A percentile compares a stretch with the other conserved stretches of the same genome.
Conservation (phyloP, 2,888 invertebrate genomes). For the Syrista parreyssii region DNA sequence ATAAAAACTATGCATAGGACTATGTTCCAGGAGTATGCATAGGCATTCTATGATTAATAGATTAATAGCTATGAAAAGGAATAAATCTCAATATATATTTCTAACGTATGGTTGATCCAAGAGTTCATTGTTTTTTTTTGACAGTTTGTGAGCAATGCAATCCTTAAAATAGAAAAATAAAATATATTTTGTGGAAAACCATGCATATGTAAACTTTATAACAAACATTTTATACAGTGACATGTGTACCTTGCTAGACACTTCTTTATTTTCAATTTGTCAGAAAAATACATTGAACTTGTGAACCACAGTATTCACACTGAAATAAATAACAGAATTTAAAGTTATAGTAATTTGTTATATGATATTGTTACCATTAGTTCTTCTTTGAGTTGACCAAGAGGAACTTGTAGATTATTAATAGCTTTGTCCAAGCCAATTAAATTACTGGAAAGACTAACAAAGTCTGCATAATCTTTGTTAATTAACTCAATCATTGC, state of each 20-base stretch:
- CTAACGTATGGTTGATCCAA: too few relatives aligned
- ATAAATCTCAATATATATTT: slow-evolving; percentile 14
- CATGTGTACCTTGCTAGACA: too few relatives aligned
- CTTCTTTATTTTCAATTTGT: too few relatives aligned
- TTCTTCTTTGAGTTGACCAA: slow-evolving; percentile 86
- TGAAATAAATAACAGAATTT: slow-evolving; percentile 1
- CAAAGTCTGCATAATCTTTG: slow-evolving; percentile 97
- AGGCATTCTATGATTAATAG: too few relatives aligned
- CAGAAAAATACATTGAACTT: background rate
- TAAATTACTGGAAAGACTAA: slow-evolving; percentile 94
- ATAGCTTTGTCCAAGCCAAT: slow-evolving; percentile 93
- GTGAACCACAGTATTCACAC: background rate
- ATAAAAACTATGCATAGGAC: too few relatives aligned
- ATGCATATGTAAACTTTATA: background rate
- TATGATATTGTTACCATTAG: slow-evolving; percentile 72
- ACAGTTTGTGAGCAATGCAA: too few relatives aligned
- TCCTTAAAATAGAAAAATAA: too few relatives aligned
- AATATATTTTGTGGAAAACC: background rate
- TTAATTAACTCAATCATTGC: slow-evolving; percentile 98
- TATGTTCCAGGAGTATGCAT: too few relatives aligned
- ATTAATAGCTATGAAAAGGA: slow-evolving; percentile 10
- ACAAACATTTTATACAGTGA: background rate
- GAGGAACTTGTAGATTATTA: slow-evolving; percentile 80
- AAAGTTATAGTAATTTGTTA: background rate
- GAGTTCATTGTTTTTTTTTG: too few relatives aligned